Evolutionary conservation across 2,888 invertebrate species (phyloP), one percentile per base, ranked within the genome.

Genomic region (Ptilodon capucinus): DNA sequence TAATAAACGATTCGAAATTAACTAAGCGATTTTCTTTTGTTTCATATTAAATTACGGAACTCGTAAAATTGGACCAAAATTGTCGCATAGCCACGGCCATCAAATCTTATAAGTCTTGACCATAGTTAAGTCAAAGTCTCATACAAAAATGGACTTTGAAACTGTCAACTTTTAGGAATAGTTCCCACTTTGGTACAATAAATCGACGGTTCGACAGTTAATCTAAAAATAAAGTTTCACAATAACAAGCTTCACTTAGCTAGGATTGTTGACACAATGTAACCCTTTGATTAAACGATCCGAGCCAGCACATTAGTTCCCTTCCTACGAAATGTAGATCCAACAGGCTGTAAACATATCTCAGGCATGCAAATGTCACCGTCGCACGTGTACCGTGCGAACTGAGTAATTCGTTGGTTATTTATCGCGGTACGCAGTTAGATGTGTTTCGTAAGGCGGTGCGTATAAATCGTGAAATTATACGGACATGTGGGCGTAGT

Each of bases 341-440:
- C 60, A 58, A 67, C 64, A 65, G 61, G 67, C 70, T 70, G 74
- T 74, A 77, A 80, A 82, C 80, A 79, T 84, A 71, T 80, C 79
- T 81, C 75, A 74, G 72, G 73, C 80, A 84, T 84, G 85, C 85
- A 86, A 89, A 87, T 86, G 81, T 84, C 81, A 78, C 73, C 63
- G 57, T 56, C 61, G 74, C 79, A 76, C 78, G 78, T 82, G 81
- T 70, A 54, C 78, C 74, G 73, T 74, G 71, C 72, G 64, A 71
- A 71, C 76, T 64, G 74, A 83, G 86, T 88, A 88, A 90, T 90
- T 89, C 85, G 86, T 85, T 70, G 52, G 80, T 86, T 85, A 86
- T 87, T 90, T 90, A 89, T 85, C 76, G 76, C 67, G 65, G 65
- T 61, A 74, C 76, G 72, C 71, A 62, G 68, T 71, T 69, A 77